Conservation (phyloP, 2,888 invertebrate species). For the Zelleria hepariella region DNA sequence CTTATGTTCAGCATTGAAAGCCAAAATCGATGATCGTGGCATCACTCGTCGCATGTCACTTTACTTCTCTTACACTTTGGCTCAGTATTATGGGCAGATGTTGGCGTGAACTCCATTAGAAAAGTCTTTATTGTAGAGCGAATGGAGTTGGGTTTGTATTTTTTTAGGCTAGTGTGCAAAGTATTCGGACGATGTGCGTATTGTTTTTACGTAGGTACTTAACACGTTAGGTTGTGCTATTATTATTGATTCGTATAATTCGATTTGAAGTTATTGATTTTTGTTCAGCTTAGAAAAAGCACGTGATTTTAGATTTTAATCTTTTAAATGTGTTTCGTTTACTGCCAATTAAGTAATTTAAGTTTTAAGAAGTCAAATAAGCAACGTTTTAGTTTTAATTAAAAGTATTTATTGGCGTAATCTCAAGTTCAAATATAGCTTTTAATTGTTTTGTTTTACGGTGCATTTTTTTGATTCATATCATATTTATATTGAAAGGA, state of each 20-base stretch:
- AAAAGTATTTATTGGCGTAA: background rate
- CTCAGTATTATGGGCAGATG: no score
- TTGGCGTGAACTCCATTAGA: no score
- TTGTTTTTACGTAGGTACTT: background rate
- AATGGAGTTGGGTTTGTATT: no score
- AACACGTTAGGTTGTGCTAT: background rate
- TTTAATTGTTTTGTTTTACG: background rate
- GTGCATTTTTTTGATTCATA: background rate
- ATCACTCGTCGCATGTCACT: no score
- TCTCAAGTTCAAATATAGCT: background rate
- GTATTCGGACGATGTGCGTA: background rate
- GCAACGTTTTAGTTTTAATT: background rate
- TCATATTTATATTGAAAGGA: background rate
- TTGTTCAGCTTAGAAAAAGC: background rate
- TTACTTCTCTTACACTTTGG: no score
- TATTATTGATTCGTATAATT: background rate
- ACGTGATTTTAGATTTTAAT: background rate
- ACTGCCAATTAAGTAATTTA: background rate
- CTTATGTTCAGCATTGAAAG: no score
- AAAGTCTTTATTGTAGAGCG: no score
- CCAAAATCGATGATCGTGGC: no score
- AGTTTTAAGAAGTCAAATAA: background rate
- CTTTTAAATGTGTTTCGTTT: background rate
- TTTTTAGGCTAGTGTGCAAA: no score
- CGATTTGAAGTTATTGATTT: background rate